Percentiles rank a stretch among this genome's conserved stretches.
phyloP scores from a whole-genome alignment of 2,797 vertebrate genomes.

The Danio tinwini region DNA sequence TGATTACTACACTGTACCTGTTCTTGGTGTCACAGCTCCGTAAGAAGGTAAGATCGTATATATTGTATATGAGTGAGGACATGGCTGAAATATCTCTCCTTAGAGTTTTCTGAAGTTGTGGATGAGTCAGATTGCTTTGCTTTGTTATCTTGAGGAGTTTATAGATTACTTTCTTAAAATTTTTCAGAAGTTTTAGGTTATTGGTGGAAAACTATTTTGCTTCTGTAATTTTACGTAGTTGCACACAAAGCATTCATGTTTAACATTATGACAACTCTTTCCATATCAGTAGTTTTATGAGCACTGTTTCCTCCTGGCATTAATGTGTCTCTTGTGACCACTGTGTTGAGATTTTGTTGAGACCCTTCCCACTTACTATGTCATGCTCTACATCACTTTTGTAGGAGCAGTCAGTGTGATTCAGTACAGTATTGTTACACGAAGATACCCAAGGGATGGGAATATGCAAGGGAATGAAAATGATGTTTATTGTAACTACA shows the following conservation, averaged over 20 bases:
- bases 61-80: constrained; percentile 66
- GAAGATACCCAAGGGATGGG: background rate
- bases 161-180: background rate
- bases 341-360: no score
- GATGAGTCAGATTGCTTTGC: background rate
- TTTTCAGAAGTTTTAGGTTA: background rate
- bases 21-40: constrained; percentile 84
- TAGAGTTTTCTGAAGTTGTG: background rate
- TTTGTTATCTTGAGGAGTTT: background rate
- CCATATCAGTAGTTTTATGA: no score
- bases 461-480: no score
- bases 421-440: background rate
- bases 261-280: background rate
- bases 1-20: constrained; percentile 89
- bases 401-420: no score
- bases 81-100: constrained; percentile 12
- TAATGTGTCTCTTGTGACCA: no score
- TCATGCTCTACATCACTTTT: no score
- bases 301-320: no score
- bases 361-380: no score
- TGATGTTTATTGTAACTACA: no score
- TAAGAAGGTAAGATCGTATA: constrained; percentile 82
- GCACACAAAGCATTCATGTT: background rate
- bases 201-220: background rate
- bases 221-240: background rate